These are phyloP conservation scores for Prietella phreatophila DNA, from an alignment of 2,113 vertebrate species.

Conservation along the genomic window DNA sequence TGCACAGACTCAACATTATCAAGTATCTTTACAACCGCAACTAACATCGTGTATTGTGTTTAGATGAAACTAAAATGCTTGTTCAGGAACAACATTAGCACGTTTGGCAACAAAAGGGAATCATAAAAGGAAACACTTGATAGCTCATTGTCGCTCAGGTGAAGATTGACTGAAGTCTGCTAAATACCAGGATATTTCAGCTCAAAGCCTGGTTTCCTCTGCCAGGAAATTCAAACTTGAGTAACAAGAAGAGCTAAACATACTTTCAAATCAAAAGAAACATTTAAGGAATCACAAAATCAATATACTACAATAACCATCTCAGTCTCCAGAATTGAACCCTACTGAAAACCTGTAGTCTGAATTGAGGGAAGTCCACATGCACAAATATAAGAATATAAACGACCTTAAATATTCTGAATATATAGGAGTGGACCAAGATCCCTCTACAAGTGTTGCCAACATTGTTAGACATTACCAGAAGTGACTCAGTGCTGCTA, in stretches of 20 bases:
- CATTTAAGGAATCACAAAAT: neutral
- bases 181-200: neutral
- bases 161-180: neutral
- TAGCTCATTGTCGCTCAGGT: neutral
- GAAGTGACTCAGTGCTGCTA: too few relatives aligned
- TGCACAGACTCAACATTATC: neutral
- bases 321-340: neutral
- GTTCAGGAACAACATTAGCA: neutral
- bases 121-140: neutral
- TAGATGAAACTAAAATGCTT: neutral
- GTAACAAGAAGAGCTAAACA: neutral
- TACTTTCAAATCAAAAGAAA: neutral
- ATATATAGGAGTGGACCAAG: neutral
- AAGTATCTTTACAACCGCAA: neutral
- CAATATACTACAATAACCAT: neutral
- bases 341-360: neutral
- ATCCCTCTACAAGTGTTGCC: neutral
- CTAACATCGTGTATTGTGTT: neutral
- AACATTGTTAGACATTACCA: neutral
- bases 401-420: neutral
- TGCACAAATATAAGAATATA: neutral
- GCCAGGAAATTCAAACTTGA: neutral
- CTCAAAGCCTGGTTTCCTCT: neutral
- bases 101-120: neutral
- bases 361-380: neutral